Base-by-base conservation (phyloP, 2,888 invertebrate species). In the Leptopilina drosophilae region DNA sequence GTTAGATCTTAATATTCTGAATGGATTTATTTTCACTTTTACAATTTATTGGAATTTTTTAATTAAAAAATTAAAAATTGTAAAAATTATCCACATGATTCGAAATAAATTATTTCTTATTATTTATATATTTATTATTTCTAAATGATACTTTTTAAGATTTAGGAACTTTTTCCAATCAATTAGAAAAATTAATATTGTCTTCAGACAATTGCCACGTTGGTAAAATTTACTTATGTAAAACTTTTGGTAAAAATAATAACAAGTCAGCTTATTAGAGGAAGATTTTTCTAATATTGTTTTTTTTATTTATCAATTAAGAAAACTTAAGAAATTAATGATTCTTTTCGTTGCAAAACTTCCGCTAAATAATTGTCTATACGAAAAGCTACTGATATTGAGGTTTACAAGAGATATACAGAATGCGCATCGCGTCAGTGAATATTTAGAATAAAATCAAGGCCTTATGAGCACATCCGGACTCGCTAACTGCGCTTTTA, bases 391-490 rank as follows among this genome's bases (percentile, higher is more conserved):
- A 42, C 42, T 76, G 77, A 67, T 65, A 77, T 77, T 77, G 40
- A 77, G 42, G 79, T 33, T 33, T 33, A 33, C 5, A 33, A 20
- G 66, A 78, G 82, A 82, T 42, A 76, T 65, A 77, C 77, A 78
- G 82, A 81, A 80, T 81, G 81, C 80, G 83, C 82, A 77, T 78
- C 82, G 79, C 82, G 64, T 80, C 83, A 82, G 67, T 85, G 86
- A 83, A 82, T 84, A 85, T 83, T 84, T 79, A 82, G 83, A 86
- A 85, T 82, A 84, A 82, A 85, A 84, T 81, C 84, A 85, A 85
- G 84, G 82, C 79, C 64, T 80, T 40, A 14, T 53, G 77, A 26
- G 64, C 76, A 69, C 81, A 80, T 82, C 82, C 82, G 80, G 80
- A 80, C 76, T 65, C 78, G 20, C 64, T 76, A 78, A 40, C 64